Evolutionary conservation across 2,888 invertebrate genomes (phyloP).

Genomic region (Zaprionus lineosus): DNA sequence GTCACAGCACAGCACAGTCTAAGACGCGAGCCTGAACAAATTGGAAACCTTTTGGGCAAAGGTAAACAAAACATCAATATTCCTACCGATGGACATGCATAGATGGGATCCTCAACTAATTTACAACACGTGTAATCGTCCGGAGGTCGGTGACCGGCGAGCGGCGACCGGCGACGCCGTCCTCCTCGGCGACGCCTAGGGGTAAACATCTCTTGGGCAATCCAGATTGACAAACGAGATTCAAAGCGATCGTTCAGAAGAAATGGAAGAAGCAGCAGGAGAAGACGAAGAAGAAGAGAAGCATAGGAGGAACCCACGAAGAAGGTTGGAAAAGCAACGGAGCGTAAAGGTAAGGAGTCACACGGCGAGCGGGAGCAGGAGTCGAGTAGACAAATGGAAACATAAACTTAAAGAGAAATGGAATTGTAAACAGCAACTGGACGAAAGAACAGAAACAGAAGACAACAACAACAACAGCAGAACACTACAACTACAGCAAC

Average conservation of each 20-base stretch:
- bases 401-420: slow-evolving; percentile 30
- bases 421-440: slow-evolving; percentile 45
- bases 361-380: slow-evolving; percentile 27
- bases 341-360: slow-evolving; percentile 69
- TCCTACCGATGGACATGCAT: slow-evolving; percentile 10
- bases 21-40: slow-evolving; percentile 28
- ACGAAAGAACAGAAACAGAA: slow-evolving; percentile 4
- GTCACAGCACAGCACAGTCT: background rate
- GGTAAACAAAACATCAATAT: slow-evolving; percentile 63
- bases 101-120: slow-evolving; percentile 68
- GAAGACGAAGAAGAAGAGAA: slow-evolving; percentile 7
- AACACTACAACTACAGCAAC: background rate
- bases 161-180: slow-evolving; percentile 40
- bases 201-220: slow-evolving; percentile 61
- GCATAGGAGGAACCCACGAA: background rate
- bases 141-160: slow-evolving; percentile 67
- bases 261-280: slow-evolving; percentile 5
- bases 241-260: slow-evolving; percentile 58
- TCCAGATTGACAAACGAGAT: slow-evolving; percentile 74
- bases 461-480: background rate
- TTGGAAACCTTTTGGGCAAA: slow-evolving; percentile 19
- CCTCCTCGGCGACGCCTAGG: too few relatives aligned
- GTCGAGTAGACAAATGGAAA: slow-evolving; percentile 37
- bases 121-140: slow-evolving; percentile 74
- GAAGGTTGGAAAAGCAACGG: slow-evolving; percentile 52